Evolutionary conservation across 1,140 invertebrate genomes (phyloP), one percentile per base, ranked within the genome.

Genomic region (Drosophila rufa): DNA sequence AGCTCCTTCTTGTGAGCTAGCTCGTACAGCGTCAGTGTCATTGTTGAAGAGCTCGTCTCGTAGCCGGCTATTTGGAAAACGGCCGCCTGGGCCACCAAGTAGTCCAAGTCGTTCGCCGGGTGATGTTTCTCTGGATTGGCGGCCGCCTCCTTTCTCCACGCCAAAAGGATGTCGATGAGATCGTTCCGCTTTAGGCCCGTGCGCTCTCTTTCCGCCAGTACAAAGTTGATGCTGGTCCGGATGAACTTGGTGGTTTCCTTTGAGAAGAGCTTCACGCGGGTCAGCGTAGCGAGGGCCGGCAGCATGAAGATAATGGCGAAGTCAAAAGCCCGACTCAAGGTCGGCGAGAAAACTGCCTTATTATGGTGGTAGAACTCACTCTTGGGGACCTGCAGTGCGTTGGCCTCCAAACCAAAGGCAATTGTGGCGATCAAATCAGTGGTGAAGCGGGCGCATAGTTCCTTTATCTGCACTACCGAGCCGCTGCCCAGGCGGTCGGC

Each of bases 41-140:
- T 94, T 1, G 95, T 94, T 2, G 95, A 95, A 1, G 96, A 95
- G 0, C 96, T 96, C 0, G 97, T 97, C 91, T 97, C 96, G 58
- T 95, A 96, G 11, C 96, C 96, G 33, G 96, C 96, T 1, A 95
- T 92, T 67, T 96, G 96, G 73, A 97, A 97, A 5, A 95, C 93
- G 15, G 95, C 95, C 0, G 94, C 95, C 85, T 96, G 95, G 8
- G 95, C 94, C 7, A 95, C 93, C 87, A 96, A 94, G 66, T 71
- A 81, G 27, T 92, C 91, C 27, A 80, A 19, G 50, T 78, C 56
- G 0, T 69, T 50, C 6, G 67, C 59, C 22, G 27, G 50, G 4
- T 53, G 40, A 0, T 27, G 56, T 40, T 69, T 56, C 0, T 79
- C 77, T 0, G 48, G 58, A 42, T 78, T 55, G 9, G 62, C 66